These are phyloP conservation scores for Epinephelus cyanopodus DNA, from an alignment of 2,113 vertebrate species.

Conservation along the genomic window DNA sequence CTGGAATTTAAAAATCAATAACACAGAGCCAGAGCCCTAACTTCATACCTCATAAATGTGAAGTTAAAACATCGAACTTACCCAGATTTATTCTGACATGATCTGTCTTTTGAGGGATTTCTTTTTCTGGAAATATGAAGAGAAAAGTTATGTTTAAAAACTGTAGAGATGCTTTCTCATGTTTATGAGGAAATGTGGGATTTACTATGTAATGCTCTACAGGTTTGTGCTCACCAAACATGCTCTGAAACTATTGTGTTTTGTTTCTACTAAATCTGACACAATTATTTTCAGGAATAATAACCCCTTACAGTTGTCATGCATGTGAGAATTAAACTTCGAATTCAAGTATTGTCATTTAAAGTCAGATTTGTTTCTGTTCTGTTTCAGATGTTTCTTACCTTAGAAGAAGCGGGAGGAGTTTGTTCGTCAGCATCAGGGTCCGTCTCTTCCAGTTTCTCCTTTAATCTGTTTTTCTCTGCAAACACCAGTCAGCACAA, in stretches of 20 bases:
- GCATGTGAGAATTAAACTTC: neutral
- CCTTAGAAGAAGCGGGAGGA: conserved; percentile 8
- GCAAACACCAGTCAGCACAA: conserved; percentile 11
- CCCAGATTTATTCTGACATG: conserved; percentile 12
- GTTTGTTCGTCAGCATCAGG: conserved; percentile 8
- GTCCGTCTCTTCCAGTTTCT: conserved; percentile 11
- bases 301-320: too few relatives aligned
- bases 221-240: neutral
- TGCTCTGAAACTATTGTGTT: neutral
- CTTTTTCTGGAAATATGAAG: conserved; percentile 58
- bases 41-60: neutral
- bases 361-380: neutral
- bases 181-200: neutral
- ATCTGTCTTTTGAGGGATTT: conserved; percentile 58
- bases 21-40: too few relatives aligned
- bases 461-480: conserved; percentile 59
- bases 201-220: neutral
- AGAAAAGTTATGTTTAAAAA: neutral
- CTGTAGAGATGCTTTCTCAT: neutral
- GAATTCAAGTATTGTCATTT: neutral
- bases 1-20: too few relatives aligned
- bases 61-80: conserved; percentile 17
- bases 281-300: too few relatives aligned
- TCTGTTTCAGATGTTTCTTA: neutral
- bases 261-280: neutral